Percentiles rank a stretch among this genome's conserved stretches.
These are phyloP conservation scores for Gymnoscopelus braueri DNA, from an alignment of 2,797 vertebrate species.

Conservation along the genomic window DNA sequence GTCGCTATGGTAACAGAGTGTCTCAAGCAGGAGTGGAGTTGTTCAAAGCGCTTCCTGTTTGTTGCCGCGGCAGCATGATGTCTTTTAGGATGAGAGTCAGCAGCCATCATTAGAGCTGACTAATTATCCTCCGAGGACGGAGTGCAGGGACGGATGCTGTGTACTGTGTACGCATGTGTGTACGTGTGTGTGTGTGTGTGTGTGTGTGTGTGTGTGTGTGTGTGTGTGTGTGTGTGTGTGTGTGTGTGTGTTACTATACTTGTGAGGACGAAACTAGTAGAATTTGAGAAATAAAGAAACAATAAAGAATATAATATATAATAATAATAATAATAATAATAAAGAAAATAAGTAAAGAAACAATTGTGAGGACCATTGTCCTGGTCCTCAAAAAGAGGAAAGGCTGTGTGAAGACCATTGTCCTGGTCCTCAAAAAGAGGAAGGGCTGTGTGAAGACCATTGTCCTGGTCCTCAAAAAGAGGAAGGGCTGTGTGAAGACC, in stretches of 20 bases:
- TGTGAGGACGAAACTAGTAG: too few species aligned
- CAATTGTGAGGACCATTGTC: too few species aligned
- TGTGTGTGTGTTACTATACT: background rate
- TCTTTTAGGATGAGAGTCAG: constrained; percentile 5
- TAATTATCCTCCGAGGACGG: constrained; percentile 28
- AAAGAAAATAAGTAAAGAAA: too few species aligned
- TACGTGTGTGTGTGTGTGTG: constrained; percentile 2
- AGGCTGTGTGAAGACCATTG: too few species aligned
- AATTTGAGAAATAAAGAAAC: too few species aligned
- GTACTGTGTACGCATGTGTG: background rate
- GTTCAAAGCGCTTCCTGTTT: constrained; percentile 18
- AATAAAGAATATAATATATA: too few species aligned
- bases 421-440: too few species aligned
- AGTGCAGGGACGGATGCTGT: background rate
- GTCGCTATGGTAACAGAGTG: constrained; percentile 25
- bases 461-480: too few species aligned
- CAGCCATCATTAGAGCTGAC: constrained; percentile 1
- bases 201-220: constrained; percentile 8
- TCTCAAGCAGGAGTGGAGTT: constrained; percentile 17
- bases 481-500: too few species aligned
- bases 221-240: background rate
- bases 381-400: too few species aligned
- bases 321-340: too few species aligned
- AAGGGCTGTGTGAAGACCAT: too few species aligned
- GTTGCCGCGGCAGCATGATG: background rate